These are phyloP conservation scores for Jaculus jaculus DNA, from an alignment of 2,113 vertebrate species.

Conservation along the genomic window DNA sequence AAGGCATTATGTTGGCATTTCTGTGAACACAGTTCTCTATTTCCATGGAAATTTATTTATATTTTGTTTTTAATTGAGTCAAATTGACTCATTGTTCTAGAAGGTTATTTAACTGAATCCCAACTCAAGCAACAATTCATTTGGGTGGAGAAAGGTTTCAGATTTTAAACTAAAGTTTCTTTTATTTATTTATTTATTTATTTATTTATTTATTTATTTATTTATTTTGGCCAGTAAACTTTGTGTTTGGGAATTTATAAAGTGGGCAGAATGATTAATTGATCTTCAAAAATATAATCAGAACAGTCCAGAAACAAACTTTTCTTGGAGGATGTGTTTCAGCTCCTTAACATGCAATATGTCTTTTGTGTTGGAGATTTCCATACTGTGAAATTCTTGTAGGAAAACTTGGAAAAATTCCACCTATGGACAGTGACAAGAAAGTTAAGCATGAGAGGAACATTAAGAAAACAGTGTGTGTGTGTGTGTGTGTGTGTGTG, in stretches of 20 bases:
- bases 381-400: too few relatives aligned
- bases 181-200: not conserved
- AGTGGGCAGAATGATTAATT: not conserved
- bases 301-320: not conserved
- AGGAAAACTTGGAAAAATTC: too few relatives aligned
- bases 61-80: constrained; percentile 72
- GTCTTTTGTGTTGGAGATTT: not conserved
- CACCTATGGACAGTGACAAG: too few relatives aligned
- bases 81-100: constrained; percentile 70
- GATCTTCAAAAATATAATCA: not conserved
- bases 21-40: constrained; percentile 58
- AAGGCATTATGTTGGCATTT: constrained; percentile 72
- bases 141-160: not conserved
- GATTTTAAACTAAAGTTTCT: not conserved
- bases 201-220: too few relatives aligned
- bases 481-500: too few relatives aligned
- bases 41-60: constrained; percentile 78
- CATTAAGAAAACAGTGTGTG: too few relatives aligned
- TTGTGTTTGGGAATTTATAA: not conserved
- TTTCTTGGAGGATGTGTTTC: not conserved
- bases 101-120: constrained; percentile 3
- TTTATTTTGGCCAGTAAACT: not conserved
- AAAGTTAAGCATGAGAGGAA: too few relatives aligned
- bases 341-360: not conserved
- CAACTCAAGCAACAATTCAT: constrained; percentile 7